Base-by-base conservation (phyloP, 2,888 invertebrate species). In the Stenodera caucasica region DNA sequence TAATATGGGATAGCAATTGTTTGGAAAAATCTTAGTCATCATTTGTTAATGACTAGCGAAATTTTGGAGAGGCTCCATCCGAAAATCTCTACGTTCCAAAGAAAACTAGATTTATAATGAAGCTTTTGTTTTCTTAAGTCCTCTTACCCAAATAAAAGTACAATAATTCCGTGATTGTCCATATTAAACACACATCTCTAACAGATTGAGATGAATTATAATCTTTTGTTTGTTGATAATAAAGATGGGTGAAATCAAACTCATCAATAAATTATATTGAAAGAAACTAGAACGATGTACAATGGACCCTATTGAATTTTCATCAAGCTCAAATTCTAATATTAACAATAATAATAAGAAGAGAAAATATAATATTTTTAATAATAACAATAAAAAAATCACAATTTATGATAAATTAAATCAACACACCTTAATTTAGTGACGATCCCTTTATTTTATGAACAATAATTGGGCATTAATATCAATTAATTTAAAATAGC, bases 361-460 rank as follows among this genome's bases (percentile, higher is more conserved):
- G 6, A 23, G 23, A 12, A 23, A 21, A 11, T 7, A 11, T n/a
- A n/a, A n/a, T n/a, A n/a, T n/a, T n/a, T n/a, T 7, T 30, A 7
- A 23, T 23, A 23, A 45, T 23, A 45, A 3, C 8, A 9, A 40
- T 1, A 5, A 9, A 11, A 40, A 18, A 12, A 23, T 23, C 4
- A 23, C 11, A 11, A 8, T 3, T 1, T 58, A 57, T 45, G 57
- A 61, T 57, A 57, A 61, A 61, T 57, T 57, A 58, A 55, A 35
- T 23, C 49, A 26, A 40, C 61, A 61, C 61, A 50, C 61, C 61
- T 55, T 52, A 54, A 57, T 50, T 50, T 53, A 60, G 49, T 51
- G 55, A 55, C 61, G 30, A 53, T 61, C 61, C 61, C 53, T 37
- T 57, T 49, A 50, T 55, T 55, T 54, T 51, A 32, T 29, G 45